A percentile compares a stretch with the other conserved stretches of the same genome.
These are phyloP conservation scores for Sphinx pinastri DNA, from an alignment of 2,888 invertebrate species.

Conservation along the genomic window DNA sequence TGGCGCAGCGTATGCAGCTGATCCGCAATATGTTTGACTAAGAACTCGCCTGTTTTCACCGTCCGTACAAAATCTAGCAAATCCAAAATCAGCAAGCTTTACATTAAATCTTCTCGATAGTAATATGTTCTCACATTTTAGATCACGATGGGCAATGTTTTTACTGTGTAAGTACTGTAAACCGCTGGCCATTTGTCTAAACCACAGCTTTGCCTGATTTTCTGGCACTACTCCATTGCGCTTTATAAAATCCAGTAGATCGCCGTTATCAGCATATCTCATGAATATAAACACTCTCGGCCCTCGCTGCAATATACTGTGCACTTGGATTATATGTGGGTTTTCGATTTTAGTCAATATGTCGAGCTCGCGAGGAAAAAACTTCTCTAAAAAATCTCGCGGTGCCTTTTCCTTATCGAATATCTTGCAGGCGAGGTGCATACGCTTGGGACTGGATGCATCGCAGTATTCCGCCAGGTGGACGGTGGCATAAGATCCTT, in stretches of 20 bases:
- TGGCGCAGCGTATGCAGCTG: conserved; percentile 97
- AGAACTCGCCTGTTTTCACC: conserved; percentile 89
- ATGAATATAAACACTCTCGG: conserved; percentile 95
- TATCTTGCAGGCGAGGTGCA: conserved; percentile 94
- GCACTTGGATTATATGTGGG: conserved; percentile 95
- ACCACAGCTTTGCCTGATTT: conserved; percentile 92
- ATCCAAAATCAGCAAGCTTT: conserved; percentile 97
- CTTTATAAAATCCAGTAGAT: conserved; percentile 93
- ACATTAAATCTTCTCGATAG: conserved; percentile 93
- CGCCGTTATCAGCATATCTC: conserved; percentile 96
- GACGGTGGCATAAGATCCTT: conserved; percentile 96
- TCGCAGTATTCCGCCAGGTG: conserved; percentile 93
- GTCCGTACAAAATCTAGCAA: conserved; percentile 92
- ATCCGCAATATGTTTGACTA: conserved; percentile 97
- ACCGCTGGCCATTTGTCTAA: conserved; percentile 92
- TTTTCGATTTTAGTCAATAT: conserved; percentile 95
- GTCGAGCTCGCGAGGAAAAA: conserved; percentile 96
- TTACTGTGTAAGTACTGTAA: conserved; percentile 92
- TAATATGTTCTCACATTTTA: conserved; percentile 97
- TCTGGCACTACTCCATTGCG: conserved; percentile 90
- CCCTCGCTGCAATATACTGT: conserved; percentile 92
- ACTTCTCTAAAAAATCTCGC: conserved; percentile 94
- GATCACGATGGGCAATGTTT: conserved; percentile 94
- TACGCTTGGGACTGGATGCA: conserved; percentile 87
- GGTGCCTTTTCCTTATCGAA: conserved; percentile 96